Percentiles rank a stretch among this genome's conserved stretches.
These are phyloP conservation scores for Oostethus manadensis DNA, from an alignment of 2,113 vertebrate species.

Conservation along the genomic window DNA sequence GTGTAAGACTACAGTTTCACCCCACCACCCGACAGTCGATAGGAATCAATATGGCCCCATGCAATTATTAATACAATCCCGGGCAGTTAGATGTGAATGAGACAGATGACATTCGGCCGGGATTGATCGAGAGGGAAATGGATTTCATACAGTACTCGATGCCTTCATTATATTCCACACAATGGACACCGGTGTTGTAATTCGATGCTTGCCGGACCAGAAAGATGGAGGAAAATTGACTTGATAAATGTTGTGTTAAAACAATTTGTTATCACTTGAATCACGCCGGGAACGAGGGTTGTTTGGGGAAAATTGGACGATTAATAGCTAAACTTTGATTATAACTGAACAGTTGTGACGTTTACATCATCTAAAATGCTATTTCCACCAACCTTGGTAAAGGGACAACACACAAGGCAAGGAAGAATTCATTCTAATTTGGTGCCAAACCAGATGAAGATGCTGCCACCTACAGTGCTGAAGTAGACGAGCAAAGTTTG, in stretches of 20 bases:
- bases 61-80: constrained; percentile 79
- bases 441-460: too few relatives aligned
- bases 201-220: constrained; percentile 14
- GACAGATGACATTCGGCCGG: constrained; percentile 76
- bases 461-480: too few relatives aligned
- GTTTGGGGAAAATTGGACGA: neutral
- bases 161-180: constrained; percentile 66
- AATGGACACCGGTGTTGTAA: constrained; percentile 35
- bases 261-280: neutral
- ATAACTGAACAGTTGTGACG: too few relatives aligned
- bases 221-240: constrained; percentile 27
- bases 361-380: too few relatives aligned
- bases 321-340: too few relatives aligned
- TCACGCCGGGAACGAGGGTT: neutral
- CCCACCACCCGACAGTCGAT: constrained; percentile 58
- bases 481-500: too few relatives aligned
- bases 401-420: too few relatives aligned
- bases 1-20: constrained; percentile 55
- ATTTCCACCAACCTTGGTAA: too few relatives aligned
- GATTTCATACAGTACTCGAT: constrained; percentile 73
- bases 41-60: constrained; percentile 78
- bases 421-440: too few relatives aligned
- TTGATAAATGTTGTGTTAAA: constrained; percentile 17
- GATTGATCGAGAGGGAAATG: constrained; percentile 79
- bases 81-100: constrained; percentile 75